These are phyloP conservation scores for Drosophila rubida DNA, from an alignment of 2,888 invertebrate species.

Conservation along the genomic window DNA sequence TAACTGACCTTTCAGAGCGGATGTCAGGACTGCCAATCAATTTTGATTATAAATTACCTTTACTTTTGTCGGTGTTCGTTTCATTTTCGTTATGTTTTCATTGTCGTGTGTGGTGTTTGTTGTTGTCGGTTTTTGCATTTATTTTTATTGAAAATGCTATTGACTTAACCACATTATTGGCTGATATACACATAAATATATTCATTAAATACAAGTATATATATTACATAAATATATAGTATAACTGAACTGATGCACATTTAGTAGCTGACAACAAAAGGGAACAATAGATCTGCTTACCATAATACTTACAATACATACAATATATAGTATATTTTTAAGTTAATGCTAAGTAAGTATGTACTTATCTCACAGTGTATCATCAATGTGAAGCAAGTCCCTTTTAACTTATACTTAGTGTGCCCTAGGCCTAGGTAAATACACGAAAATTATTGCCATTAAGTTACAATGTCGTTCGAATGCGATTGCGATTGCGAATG, in stretches of 20 bases:
- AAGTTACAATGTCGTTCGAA: constrained; percentile 79
- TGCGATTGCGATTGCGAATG: constrained; percentile 13
- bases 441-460: constrained; percentile 81
- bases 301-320: constrained; percentile 2
- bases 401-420: constrained; percentile 36
- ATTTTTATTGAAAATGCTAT: constrained; percentile 64
- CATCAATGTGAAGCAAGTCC: constrained; percentile 34
- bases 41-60: constrained; percentile 37
- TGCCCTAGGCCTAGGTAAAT: constrained; percentile 65
- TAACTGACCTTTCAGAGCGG: background rate
- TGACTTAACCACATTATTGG: constrained; percentile 50
- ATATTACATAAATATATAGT: constrained; percentile 19
- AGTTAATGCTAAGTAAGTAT: constrained; percentile 4
- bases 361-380: constrained; percentile 33
- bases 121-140: constrained; percentile 31
- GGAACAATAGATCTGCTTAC: constrained; percentile 34
- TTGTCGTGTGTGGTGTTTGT: background rate
- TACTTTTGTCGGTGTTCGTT: constrained; percentile 53
- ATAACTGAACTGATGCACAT: constrained; percentile 40
- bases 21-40: constrained; percentile 4
- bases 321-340: background rate
- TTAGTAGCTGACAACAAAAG: constrained; percentile 41
- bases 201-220: constrained; percentile 34
- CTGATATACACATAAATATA: constrained; percentile 36
- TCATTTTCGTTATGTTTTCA: constrained; percentile 24